Evolutionary conservation across 2,113 vertebrate genomes (phyloP).

Genomic region (Pycnonotus jocosus): DNA sequence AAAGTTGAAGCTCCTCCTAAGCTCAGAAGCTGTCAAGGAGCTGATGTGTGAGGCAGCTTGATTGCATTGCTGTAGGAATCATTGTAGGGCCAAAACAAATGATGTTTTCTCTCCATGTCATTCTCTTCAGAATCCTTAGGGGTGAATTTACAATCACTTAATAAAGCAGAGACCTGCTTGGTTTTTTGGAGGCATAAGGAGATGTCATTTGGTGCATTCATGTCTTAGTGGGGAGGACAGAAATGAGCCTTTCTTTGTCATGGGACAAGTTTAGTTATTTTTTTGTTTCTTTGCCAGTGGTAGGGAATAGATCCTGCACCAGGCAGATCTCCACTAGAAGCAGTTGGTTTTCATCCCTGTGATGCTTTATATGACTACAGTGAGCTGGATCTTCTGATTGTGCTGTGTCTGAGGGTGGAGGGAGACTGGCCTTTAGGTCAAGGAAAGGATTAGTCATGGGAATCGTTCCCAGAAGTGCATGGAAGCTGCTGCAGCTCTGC

Average conservation of each 20-base stretch:
- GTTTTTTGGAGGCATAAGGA: neutral
- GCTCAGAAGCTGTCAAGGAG: neutral
- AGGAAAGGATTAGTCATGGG: neutral
- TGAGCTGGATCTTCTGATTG: neutral
- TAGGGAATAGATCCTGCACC: neutral
- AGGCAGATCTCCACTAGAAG: neutral
- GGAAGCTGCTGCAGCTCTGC: neutral
- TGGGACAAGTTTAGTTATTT: neutral
- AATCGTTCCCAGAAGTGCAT: neutral
- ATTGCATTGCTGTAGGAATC: neutral
- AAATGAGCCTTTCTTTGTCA: neutral
- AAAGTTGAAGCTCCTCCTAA: constrained; percentile 5
- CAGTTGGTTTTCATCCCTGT: neutral
- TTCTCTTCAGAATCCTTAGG: neutral
- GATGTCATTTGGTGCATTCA: neutral
- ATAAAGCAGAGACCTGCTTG: neutral
- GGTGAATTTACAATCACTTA: neutral
- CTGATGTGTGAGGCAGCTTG: neutral
- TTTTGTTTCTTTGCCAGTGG: neutral
- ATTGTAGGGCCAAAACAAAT: neutral
- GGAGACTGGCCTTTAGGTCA: neutral
- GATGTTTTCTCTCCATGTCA: neutral
- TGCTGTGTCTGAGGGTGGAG: neutral
- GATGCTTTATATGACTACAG: rapidly evolving
- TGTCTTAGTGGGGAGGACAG: neutral